Conservation (phyloP, 1,140 invertebrate genomes). For the Chrysomallon squamiferum region DNA sequence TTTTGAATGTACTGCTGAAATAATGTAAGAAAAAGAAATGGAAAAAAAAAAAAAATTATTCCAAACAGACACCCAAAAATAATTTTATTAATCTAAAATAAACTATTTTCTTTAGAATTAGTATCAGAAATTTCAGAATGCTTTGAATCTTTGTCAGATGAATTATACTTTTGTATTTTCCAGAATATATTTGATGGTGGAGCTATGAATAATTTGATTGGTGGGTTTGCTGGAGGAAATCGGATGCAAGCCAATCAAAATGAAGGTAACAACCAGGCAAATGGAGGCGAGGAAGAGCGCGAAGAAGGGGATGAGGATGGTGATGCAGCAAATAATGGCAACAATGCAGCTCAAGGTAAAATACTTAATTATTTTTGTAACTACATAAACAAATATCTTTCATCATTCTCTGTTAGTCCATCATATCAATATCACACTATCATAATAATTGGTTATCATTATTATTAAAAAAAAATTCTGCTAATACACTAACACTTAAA, state of each 20-base stretch:
- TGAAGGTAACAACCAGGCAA: slow-evolving; percentile 40
- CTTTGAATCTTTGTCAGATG: too few species aligned
- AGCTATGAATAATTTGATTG: slow-evolving; percentile 47
- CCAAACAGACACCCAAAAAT: too few species aligned
- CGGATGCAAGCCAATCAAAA: slow-evolving; percentile 38
- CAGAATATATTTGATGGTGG: slow-evolving; percentile 50
- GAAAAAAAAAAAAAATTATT: neutral
- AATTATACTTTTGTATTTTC: slow-evolving; percentile 1
- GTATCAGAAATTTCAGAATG: too few species aligned
- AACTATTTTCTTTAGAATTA: too few species aligned
- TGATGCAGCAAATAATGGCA: slow-evolving; percentile 39
- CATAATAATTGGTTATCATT: too few species aligned
- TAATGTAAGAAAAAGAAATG: neutral
- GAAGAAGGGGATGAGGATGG: slow-evolving; percentile 41
- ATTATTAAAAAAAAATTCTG: too few species aligned
- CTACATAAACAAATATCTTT: neutral
- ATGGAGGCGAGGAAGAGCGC: slow-evolving; percentile 32
- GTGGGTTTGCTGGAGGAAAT: slow-evolving; percentile 65
- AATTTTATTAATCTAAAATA: too few species aligned
- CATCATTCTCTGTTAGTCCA: neutral
- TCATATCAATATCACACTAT: too few species aligned
- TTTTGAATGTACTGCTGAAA: neutral
- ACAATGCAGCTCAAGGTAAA: slow-evolving; percentile 50
- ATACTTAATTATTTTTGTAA: neutral
- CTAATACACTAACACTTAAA: too few species aligned